Evolutionary conservation across 2,113 vertebrate species (phyloP), one percentile per base, ranked within the genome.

Genomic region (Myodes glareolus): DNA sequence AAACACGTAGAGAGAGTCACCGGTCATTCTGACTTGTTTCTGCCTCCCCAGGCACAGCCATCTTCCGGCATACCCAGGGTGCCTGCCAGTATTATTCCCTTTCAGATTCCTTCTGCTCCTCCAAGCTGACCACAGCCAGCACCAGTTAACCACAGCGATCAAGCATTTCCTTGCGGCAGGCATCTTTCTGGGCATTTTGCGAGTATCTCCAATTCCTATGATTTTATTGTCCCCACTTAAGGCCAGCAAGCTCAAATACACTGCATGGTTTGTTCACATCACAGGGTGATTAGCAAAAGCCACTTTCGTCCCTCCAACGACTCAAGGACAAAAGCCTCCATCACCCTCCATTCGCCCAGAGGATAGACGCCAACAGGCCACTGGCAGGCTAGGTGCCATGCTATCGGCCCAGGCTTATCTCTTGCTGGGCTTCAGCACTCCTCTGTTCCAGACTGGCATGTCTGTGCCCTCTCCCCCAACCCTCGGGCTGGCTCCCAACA

Each of bases 321-420:
- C 94, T 89, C 97, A 96, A 97, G 97, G 96, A 91, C 90, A 47
- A 84, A 82, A 73, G 63, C 73, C 77, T 78, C 90, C 95, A 96
- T 97, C 82, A 63, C 61, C 88, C 52, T 96, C 82, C 63, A 58
- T 89, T 86, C 39, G 86, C 94, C 93, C 88, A 76, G 39, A 96
- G 95, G 91, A 96, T 52, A 67, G 88, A 96, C 85, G 95, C 97
- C 97, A 95, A 91, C 90, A 68, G 96, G 88, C 96, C 70, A 55
- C 75, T 94, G 92, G 92, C 55, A 92, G 96, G 94, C 95, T 68
- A 94, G 93, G 94, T 84, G 92, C 94, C 91, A 55, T 27, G 42
- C 78, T 97, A 95, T 98, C 97, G 95, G 92, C 7, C 73, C 72
- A 70, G 12, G 76, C 91, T 97, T 97, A 98, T 98, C 97, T 97